Conservation (phyloP, 2,888 invertebrate genomes). For the Onchidella celtica region DNA sequence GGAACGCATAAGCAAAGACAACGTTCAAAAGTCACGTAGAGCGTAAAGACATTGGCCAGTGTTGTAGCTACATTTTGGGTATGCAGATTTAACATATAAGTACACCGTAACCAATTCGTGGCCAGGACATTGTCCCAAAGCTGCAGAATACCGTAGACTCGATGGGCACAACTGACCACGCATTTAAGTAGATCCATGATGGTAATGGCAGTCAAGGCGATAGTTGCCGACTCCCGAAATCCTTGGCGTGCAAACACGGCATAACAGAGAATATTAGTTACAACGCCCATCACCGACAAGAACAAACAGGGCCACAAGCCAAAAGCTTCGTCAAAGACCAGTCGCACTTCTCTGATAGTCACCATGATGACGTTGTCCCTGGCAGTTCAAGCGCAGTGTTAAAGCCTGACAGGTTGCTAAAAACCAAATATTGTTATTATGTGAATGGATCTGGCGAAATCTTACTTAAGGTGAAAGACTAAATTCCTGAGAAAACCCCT, state of each 20-base stretch:
- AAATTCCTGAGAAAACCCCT: too few relatives aligned
- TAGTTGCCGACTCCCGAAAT: constrained; percentile 3
- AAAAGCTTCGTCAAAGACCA: neutral
- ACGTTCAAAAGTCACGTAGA: constrained; percentile 21
- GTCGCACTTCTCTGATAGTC: too few relatives aligned
- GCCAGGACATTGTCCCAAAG: neutral
- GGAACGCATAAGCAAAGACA: constrained; percentile 21
- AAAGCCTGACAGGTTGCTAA: too few relatives aligned
- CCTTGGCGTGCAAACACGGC: constrained; percentile 14
- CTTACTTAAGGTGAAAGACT: too few relatives aligned
- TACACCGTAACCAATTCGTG: constrained; percentile 1
- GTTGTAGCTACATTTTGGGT: neutral
- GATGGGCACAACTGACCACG: neutral
- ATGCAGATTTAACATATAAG: neutral
- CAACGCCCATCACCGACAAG: neutral
- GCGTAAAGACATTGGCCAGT: constrained; percentile 2
- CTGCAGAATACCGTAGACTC: neutral
- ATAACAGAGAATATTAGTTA: neutral
- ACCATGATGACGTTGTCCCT: too few relatives aligned
- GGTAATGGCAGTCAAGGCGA: constrained; percentile 6
- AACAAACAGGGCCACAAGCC: neutral
- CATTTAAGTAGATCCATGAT: constrained; percentile 12
- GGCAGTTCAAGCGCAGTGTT: too few relatives aligned
- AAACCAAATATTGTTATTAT: too few relatives aligned
- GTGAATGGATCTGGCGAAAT: too few relatives aligned